phyloP scores from a whole-genome alignment of 2,888 invertebrate genomes.

The Aphodius sticticus region DNA sequence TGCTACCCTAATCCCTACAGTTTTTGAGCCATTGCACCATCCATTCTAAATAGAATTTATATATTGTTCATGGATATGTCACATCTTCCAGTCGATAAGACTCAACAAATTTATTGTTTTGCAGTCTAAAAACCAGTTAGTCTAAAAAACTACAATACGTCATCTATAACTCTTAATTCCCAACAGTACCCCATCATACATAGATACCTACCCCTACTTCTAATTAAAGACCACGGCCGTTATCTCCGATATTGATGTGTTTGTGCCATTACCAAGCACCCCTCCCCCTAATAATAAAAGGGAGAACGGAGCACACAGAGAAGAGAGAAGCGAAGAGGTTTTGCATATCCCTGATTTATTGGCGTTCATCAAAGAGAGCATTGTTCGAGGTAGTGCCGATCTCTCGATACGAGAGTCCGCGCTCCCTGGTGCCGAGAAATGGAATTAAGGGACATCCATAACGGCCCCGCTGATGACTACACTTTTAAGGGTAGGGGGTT shows the following conservation, averaged over 20 bases:
- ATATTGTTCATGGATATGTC: too few species aligned
- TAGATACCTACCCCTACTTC: background rate
- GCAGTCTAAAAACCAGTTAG: too few species aligned
- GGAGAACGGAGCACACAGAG: background rate
- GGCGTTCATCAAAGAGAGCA: slow-evolving; percentile 22
- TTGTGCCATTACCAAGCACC: background rate
- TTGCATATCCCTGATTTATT: slow-evolving; percentile 25
- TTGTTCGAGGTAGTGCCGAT: slow-evolving; percentile 21
- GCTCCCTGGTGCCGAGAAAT: background rate
- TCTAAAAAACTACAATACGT: background rate
- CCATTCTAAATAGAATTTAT: too few species aligned
- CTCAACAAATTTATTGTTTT: too few species aligned
- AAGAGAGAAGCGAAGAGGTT: slow-evolving; percentile 16
- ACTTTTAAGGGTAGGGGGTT: background rate
- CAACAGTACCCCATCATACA: background rate
- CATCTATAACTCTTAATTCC: background rate
- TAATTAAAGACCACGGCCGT: background rate
- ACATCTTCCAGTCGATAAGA: too few species aligned
- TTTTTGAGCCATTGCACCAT: too few species aligned
- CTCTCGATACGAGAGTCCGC: slow-evolving; percentile 13
- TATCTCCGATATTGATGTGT: slow-evolving; percentile 4
- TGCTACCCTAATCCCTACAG: too few species aligned
- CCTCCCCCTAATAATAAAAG: background rate
- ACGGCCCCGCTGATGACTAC: background rate
- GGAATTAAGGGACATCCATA: slow-evolving; percentile 4